These are phyloP conservation scores for Brachynemurus nebulosus DNA, from an alignment of 2,888 invertebrate species.

Conservation along the genomic window DNA sequence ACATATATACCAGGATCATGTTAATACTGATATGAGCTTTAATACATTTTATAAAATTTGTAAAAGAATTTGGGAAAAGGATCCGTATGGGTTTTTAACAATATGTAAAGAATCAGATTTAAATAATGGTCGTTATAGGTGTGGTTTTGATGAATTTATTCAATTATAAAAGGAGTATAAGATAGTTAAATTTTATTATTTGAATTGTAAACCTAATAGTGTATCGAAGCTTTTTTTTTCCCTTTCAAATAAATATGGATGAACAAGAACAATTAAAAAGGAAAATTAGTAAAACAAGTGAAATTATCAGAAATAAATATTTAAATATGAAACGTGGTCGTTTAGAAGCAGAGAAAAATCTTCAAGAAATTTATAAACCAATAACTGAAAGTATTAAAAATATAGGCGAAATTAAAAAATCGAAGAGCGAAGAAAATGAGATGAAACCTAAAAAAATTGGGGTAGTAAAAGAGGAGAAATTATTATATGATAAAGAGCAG, in stretches of 20 bases:
- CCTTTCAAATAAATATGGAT: background rate
- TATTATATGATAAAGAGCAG: too few relatives aligned
- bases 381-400: too few relatives aligned
- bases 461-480: too few relatives aligned
- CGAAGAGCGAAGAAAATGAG: too few relatives aligned
- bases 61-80: conserved; percentile 22
- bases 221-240: too few relatives aligned
- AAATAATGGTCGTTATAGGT: conserved; percentile 22
- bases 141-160: conserved; percentile 19
- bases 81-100: conserved; percentile 22
- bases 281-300: background rate
- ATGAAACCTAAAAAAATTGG: too few relatives aligned
- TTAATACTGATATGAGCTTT: conserved; percentile 18
- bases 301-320: background rate
- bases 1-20: background rate
- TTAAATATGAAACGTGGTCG: background rate
- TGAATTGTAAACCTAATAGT: too few relatives aligned
- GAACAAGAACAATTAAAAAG: background rate
- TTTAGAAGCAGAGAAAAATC: background rate
- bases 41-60: conserved; percentile 23
- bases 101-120: conserved; percentile 22
- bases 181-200: too few relatives aligned
- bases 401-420: too few relatives aligned
- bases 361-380: conserved; percentile 1
- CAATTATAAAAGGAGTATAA: too few relatives aligned